Percentiles rank a stretch among this genome's conserved stretches.
Evolutionary conservation across 2,797 vertebrate genomes (phyloP).

Genomic region (Morus bassanus): DNA sequence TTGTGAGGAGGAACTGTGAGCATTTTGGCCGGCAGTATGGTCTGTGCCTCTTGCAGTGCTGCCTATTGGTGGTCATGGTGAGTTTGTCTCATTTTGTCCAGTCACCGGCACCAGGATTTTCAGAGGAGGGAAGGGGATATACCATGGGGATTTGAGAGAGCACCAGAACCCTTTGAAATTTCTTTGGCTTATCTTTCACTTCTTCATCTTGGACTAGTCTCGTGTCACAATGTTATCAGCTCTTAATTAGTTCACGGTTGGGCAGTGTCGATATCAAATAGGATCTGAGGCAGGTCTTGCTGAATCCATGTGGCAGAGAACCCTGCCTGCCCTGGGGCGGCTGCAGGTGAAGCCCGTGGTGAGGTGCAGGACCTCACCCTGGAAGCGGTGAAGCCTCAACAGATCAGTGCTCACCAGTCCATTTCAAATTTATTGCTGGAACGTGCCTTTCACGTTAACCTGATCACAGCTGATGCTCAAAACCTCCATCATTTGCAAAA

Average conservation of each 20-base stretch:
- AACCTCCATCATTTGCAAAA: neutral
- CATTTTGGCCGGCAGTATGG: neutral
- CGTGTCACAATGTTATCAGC: neutral
- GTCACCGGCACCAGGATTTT: neutral
- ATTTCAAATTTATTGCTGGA: neutral
- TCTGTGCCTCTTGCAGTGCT: neutral
- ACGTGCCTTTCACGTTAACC: neutral
- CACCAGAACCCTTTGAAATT: neutral
- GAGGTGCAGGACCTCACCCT: neutral
- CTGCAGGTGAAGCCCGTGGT: accelerated
- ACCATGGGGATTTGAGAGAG: neutral
- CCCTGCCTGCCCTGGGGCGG: neutral
- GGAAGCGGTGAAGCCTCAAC: neutral
- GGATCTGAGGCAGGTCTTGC: neutral
- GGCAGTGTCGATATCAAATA: neutral
- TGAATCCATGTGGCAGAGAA: neutral
- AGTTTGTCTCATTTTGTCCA: neutral
- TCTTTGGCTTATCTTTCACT: neutral
- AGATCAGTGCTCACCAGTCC: neutral
- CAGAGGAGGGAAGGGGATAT: neutral
- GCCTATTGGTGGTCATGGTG: neutral
- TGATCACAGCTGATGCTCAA: neutral
- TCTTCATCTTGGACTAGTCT: neutral
- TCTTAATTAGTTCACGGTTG: neutral
- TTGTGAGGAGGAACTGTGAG: neutral